phyloP scores from a whole-genome alignment of 2,797 vertebrate species.

The Bradypodion pumilum region DNA sequence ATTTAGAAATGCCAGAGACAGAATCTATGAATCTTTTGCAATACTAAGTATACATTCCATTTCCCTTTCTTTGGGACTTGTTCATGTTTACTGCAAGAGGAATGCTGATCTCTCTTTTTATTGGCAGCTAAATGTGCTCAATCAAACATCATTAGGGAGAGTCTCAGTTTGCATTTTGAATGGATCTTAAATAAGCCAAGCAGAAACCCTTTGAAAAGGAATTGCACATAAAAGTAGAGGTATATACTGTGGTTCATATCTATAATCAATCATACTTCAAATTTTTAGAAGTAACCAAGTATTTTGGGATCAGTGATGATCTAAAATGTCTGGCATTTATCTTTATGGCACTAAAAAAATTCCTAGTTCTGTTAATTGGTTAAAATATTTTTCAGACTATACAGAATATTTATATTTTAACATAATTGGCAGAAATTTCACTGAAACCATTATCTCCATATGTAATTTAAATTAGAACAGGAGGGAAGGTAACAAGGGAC shows the following conservation, averaged over 20 bases:
- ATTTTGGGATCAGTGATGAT: slow-evolving; percentile 54
- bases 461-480: slow-evolving; percentile 38
- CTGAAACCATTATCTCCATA: slow-evolving; percentile 10
- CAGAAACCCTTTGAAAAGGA: slow-evolving; percentile 27
- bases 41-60: neutral
- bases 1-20: neutral
- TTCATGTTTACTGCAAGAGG: too few species aligned
- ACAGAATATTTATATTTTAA: slow-evolving; percentile 32
- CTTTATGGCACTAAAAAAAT: slow-evolving; percentile 26
- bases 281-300: slow-evolving; percentile 36
- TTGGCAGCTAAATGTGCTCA: neutral
- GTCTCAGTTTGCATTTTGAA: slow-evolving; percentile 29
- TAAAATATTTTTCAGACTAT: slow-evolving; percentile 48
- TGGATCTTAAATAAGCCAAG: neutral
- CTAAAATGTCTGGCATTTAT: slow-evolving; percentile 36
- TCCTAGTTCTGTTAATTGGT: slow-evolving; percentile 36
- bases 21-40: neutral
- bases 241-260: slow-evolving; percentile 60
- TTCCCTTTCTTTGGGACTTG: too few species aligned
- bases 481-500: neutral
- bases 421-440: neutral
- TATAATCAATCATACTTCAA: slow-evolving; percentile 43
- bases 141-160: neutral
- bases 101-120: neutral
- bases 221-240: slow-evolving; percentile 60